A percentile compares a stretch with the other conserved stretches of the same genome.
These are phyloP conservation scores for Entelurus aequoreus DNA, from an alignment of 2,113 vertebrate genomes.

Conservation along the genomic window DNA sequence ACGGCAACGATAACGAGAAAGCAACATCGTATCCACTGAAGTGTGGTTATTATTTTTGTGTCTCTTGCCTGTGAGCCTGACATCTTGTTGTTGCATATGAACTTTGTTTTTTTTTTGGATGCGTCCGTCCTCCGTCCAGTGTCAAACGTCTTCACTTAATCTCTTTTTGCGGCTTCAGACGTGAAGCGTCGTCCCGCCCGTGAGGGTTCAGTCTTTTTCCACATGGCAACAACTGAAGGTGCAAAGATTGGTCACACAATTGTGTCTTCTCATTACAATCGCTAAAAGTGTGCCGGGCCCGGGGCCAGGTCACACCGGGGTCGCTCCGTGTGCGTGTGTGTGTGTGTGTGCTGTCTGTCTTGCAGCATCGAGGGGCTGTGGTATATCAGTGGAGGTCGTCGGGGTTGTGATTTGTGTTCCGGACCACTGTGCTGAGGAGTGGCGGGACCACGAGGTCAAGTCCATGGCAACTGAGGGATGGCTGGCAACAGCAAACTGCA, in stretches of 20 bases:
- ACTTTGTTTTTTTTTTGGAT: conserved; percentile 36
- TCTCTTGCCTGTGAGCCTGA: conserved; percentile 30
- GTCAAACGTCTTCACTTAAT: conserved; percentile 56
- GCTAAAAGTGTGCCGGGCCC: conserved; percentile 61
- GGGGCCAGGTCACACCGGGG: conserved; percentile 61
- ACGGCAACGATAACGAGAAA: conserved; percentile 64
- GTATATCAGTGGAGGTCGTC: conserved; percentile 62
- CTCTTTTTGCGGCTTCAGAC: conserved; percentile 53
- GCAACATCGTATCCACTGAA: conserved; percentile 57
- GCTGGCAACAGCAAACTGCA: conserved; percentile 66
- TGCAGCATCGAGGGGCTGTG: conserved; percentile 70
- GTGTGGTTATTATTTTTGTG: conserved; percentile 43
- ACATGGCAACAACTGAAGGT: conserved; percentile 61
- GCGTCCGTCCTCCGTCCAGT: conserved; percentile 32
- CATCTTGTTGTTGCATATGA: conserved; percentile 31
- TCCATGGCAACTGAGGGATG: conserved; percentile 64
- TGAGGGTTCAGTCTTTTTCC: conserved; percentile 47
- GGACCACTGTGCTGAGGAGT: conserved; percentile 65
- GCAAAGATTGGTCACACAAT: conserved; percentile 65
- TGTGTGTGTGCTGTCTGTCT: conserved; percentile 59
- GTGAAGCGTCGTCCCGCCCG: conserved; percentile 41
- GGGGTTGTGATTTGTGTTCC: conserved; percentile 59
- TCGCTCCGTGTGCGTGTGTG: conserved; percentile 7
- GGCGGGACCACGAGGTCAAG: conserved; percentile 54
- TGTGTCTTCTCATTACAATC: conserved; percentile 58